Conservation (phyloP, 2,797 vertebrate genomes). For the Champsocephalus esox region DNA sequence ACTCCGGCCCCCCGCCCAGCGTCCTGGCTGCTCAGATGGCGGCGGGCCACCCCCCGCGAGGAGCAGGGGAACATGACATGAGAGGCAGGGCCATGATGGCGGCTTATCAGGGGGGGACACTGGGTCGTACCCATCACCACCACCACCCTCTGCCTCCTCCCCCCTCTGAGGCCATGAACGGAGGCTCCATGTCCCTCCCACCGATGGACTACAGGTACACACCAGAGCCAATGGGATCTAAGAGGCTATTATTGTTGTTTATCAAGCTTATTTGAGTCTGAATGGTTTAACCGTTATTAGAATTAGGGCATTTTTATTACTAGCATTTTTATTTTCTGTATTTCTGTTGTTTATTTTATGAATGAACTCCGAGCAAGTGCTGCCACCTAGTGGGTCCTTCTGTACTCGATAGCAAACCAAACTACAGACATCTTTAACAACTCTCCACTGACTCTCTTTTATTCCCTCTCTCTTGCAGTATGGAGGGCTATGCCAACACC, state of each 20-base stretch:
- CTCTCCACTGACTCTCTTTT: constrained; percentile 6
- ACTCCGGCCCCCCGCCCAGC: constrained; percentile 87
- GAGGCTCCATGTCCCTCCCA: constrained; percentile 86
- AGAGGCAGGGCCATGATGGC: constrained; percentile 86
- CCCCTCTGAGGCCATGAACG: constrained; percentile 88
- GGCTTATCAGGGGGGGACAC: constrained; percentile 88
- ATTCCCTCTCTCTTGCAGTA: constrained; percentile 61
- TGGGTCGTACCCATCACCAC: constrained; percentile 88
- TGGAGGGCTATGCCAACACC: constrained; percentile 85
- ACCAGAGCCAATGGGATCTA: background rate
- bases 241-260: background rate
- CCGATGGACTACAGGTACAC: constrained; percentile 92
- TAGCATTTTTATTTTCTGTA: too few species aligned
- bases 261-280: background rate
- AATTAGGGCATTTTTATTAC: too few species aligned
- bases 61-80: constrained; percentile 87
- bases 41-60: constrained; percentile 84
- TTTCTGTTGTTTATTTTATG: background rate
- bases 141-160: constrained; percentile 94
- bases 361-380: constrained; percentile 50
- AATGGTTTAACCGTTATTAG: too few species aligned
- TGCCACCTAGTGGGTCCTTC: constrained; percentile 75
- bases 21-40: constrained; percentile 84
- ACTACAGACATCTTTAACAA: background rate
- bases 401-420: background rate